Base-by-base conservation (phyloP, 2,113 vertebrate species). In the Gnathonemus longibarbis region DNA sequence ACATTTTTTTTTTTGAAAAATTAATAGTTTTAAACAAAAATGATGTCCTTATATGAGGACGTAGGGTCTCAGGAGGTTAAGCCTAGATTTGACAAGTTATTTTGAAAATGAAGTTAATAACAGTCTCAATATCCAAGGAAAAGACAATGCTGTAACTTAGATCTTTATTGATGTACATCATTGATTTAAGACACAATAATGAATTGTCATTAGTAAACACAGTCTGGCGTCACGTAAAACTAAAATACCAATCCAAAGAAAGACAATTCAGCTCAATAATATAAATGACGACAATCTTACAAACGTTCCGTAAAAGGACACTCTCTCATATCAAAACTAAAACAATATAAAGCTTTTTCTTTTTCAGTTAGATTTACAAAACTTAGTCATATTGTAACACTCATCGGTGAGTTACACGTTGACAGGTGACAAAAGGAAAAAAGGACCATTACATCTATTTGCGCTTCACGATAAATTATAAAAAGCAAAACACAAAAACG, bases 311-410 rank as follows among this genome's bases (percentile, higher is more conserved):
- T 80, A 80, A 80, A 35, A 35, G 31, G 74, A 80, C 35, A 80
- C 70, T 70, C 62, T 70, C 66, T 77, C 74, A 80, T 80, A 80
- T 80, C 74, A 80, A 80, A 80, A 80, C 74, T 80, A 80, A 80
- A 80, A 80, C 35, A 80, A 80, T 80, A 39, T 42, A 80, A 39
- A 15, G 27, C 31, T 2, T 77, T 77, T 39, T 35, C 24, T 39
- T 74, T 74, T 80, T 35, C 10, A 17, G 35, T 62, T 42, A 42
- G 15, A 80, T 80, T 42, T 80, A 39, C 35, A 35, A 39, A 80
- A 39, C 74, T 62, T 62, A 6, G 5, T 80, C 31, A 80, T 80
- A 39, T 19, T 15, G 5, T 19, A 42, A 17, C 39, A 80, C 31
- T 35, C 17, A 17, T 39, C 13, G 27, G n/a, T 42, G 35, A 42